Evolutionary conservation across 2,113 vertebrate genomes (phyloP).

Genomic region (Microcebus lehilahytsara): DNA sequence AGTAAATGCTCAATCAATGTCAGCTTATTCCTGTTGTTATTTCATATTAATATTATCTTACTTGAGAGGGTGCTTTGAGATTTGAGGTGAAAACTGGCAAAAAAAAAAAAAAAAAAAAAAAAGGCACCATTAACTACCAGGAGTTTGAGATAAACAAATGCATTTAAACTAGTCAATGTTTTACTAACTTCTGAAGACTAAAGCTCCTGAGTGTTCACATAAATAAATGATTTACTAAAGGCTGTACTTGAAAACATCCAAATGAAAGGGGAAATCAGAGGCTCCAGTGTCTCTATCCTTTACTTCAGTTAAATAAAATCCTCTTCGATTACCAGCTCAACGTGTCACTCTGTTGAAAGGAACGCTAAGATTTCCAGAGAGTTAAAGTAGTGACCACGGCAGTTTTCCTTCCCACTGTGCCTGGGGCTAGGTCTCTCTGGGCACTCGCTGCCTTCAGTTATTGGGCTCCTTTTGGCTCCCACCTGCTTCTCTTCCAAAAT

Average conservation of each 20-base stretch:
- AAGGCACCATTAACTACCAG: background rate
- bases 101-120: background rate
- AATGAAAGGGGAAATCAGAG: background rate
- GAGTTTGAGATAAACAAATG: background rate
- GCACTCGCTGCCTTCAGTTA: background rate
- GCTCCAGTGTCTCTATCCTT: background rate
- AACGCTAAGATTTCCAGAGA: constrained; percentile 10
- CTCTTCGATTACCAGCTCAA: background rate
- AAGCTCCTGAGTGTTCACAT: background rate
- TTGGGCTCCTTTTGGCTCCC: background rate
- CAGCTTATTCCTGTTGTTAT: background rate
- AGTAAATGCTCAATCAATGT: background rate
- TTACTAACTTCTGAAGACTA: background rate
- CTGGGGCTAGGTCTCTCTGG: background rate
- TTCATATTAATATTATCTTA: background rate
- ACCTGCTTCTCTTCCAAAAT: background rate
- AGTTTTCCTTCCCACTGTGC: background rate
- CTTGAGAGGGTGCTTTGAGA: background rate
- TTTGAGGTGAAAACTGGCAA: background rate
- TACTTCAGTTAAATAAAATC: constrained; percentile 3
- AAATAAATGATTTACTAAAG: background rate
- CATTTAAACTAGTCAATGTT: background rate
- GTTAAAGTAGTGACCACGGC: constrained; percentile 2
- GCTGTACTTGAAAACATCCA: background rate
- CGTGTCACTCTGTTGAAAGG: background rate